Conservation (phyloP, 2,113 vertebrate species). For the Regulus satrapa region DNA sequence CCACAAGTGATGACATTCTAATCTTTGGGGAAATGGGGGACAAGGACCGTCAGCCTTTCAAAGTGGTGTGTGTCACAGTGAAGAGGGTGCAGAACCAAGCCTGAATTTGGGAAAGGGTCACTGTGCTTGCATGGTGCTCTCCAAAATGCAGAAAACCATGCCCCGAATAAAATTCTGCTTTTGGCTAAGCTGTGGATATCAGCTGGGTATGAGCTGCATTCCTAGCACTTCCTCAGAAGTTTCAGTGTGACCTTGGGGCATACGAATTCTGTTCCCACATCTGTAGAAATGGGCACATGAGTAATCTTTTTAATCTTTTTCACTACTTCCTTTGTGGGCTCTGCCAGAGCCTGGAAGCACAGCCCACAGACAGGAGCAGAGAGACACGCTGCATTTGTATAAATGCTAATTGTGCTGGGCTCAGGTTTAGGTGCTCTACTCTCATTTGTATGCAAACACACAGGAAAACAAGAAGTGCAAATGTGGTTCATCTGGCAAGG, state of each 20-base stretch:
- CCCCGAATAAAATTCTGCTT: background rate
- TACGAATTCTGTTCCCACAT: background rate
- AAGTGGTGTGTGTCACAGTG: background rate
- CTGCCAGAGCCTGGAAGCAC: background rate
- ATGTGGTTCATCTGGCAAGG: background rate
- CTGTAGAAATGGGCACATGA: background rate
- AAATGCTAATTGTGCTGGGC: background rate
- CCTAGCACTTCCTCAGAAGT: background rate
- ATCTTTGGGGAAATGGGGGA: constrained; percentile 44
- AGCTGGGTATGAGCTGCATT: background rate
- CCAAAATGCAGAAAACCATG: background rate
- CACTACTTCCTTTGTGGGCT: background rate
- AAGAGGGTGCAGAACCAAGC: background rate
- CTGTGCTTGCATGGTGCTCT: background rate
- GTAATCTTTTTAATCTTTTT: background rate
- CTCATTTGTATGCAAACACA: background rate
- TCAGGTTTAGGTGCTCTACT: background rate
- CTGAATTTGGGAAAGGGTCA: background rate
- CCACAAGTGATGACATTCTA: constrained; percentile 46
- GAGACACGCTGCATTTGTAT: background rate
- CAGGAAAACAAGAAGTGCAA: background rate
- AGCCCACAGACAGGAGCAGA: background rate
- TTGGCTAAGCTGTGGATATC: background rate
- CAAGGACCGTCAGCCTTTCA: background rate
- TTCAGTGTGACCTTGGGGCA: background rate